Conservation (phyloP, 2,797 vertebrate genomes). For the Tinamus major region DNA sequence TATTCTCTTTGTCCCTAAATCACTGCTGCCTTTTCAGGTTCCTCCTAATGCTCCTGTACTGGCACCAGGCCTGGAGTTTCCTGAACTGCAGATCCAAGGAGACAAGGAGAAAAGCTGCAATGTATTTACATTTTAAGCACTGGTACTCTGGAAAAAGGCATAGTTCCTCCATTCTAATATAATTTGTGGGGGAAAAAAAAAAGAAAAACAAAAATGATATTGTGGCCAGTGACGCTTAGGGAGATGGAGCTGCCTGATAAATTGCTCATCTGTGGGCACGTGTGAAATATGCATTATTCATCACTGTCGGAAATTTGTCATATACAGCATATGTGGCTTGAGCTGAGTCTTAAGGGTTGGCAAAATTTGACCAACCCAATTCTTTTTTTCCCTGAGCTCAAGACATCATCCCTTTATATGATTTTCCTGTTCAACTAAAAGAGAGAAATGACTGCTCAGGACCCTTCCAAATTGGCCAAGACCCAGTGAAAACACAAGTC, state of each 20-base stretch:
- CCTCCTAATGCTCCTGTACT: not conserved
- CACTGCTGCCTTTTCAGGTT: not conserved
- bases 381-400: not conserved
- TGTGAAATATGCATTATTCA: not conserved
- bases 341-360: not conserved
- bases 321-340: not conserved
- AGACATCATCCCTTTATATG: not conserved
- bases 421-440: not conserved
- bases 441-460: not conserved
- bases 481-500: not conserved
- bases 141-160: not conserved
- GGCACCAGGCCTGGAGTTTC: not conserved
- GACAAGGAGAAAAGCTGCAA: not conserved
- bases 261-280: not conserved
- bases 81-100: rapidly evolving
- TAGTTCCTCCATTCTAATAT: not conserved
- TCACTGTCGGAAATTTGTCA: not conserved
- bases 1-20: not conserved
- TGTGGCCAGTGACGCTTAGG: not conserved
- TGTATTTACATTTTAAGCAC: not conserved
- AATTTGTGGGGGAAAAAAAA: no score
- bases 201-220: no score
- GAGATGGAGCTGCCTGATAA: not conserved
- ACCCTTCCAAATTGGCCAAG: not conserved
- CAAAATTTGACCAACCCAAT: not conserved